Evolutionary conservation across 2,888 invertebrate genomes (phyloP).

Genomic region (Spialia ferax): DNA sequence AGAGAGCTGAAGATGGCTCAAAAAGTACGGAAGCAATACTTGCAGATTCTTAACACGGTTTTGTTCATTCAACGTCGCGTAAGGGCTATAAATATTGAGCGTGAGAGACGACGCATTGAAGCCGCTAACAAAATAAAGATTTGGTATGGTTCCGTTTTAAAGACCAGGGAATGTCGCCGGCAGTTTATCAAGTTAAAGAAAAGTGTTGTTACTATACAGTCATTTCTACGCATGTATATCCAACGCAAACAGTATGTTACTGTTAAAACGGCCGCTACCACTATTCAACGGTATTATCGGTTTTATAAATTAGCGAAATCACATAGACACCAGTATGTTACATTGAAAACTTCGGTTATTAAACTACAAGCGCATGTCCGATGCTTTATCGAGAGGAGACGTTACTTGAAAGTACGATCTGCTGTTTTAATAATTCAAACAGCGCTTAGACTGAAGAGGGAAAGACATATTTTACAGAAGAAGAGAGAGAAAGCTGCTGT

Average conservation of each 20-base stretch:
- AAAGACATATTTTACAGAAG: constrained; percentile 52
- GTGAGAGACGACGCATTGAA: constrained; percentile 50
- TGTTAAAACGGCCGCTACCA: constrained; percentile 53
- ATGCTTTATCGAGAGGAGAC: constrained; percentile 59
- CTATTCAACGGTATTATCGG: constrained; percentile 61
- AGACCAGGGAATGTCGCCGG: constrained; percentile 58
- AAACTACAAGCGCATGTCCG: constrained; percentile 61
- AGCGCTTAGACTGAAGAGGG: constrained; percentile 65
- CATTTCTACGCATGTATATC: constrained; percentile 65
- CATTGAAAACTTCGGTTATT: constrained; percentile 47
- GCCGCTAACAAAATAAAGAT: constrained; percentile 70
- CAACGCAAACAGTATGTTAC: constrained; percentile 57
- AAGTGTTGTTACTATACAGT: constrained; percentile 66
- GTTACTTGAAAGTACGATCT: constrained; percentile 58
- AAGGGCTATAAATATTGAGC: constrained; percentile 58
- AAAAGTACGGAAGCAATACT: constrained; percentile 57
- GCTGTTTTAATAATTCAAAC: constrained; percentile 68
- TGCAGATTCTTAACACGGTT: constrained; percentile 55
- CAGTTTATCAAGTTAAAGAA: constrained; percentile 59
- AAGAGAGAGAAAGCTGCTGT: constrained; percentile 60
- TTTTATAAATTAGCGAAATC: constrained; percentile 57
- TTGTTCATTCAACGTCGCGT: constrained; percentile 69
- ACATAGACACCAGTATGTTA: constrained; percentile 53
- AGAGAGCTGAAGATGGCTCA: constrained; percentile 58
- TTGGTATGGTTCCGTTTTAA: constrained; percentile 65